Base-by-base conservation (phyloP, 2,797 vertebrate genomes). In the Falco columbarius region DNA sequence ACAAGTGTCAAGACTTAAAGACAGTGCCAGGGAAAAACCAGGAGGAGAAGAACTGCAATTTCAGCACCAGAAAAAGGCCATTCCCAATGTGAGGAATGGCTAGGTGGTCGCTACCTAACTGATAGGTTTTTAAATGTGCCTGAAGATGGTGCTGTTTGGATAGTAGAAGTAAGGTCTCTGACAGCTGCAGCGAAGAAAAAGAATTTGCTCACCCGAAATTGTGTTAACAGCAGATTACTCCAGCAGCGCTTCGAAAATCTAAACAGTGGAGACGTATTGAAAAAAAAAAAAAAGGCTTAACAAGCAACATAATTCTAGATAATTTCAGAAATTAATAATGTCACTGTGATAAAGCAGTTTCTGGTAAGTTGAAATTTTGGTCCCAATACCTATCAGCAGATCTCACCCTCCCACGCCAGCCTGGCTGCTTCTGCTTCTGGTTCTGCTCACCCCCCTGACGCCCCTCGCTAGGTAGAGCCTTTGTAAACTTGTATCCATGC, bases 61-160 rank as follows among this genome's bases (percentile, higher is more conserved):
- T 80, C 44, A 70, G 34, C 20, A 29, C 1, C 6, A 81, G 63
- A 46, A 71, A 75, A 75, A 84, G 49, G 29, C 3, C 26, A 13
- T 77, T 86, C 30, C 11, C 21, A 5, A 0, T 1, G 10, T 4
- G 23, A 87, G 46, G 36, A 74, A 5, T 1, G 7, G n/a, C 22
- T 20, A 5, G 61, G 30, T 77, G 17, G 18, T 26, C 0, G 1
- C 12, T 44, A 32, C 55, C 63, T 59, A 58, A 27, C 3, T 5
- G n/a, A 29, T 27, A 56, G 76, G 29, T 93, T 92, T 89, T 32
- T 27, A 74, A 88, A 26, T 4, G 46, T 88, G 89, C 96, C 95
- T 96, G 96, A 94, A 96, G 97, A 81, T 97, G 97, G 97, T 96
- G 97, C 97, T 97, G 79, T 97, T 93, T 97, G n/a, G 86, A 94